A percentile compares a stretch with the other conserved stretches of the same genome.
Evolutionary conservation across 2,888 invertebrate genomes (phyloP).

Genomic region (Glyphotaelius pellucidus): DNA sequence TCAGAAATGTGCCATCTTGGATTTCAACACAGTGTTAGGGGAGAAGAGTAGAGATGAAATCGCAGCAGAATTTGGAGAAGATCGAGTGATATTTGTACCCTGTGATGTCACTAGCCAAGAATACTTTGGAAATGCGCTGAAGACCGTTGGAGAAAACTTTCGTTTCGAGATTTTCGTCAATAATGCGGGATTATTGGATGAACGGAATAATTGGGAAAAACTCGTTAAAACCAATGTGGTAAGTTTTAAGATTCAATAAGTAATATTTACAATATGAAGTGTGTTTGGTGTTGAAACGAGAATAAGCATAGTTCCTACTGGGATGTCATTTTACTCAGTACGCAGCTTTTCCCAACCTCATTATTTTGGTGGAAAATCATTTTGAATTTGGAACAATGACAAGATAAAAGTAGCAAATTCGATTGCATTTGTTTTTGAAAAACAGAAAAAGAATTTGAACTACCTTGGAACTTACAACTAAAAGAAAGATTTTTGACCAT

Average conservation of each 20-base stretch:
- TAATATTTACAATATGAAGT: no score
- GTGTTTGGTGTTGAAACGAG: no score
- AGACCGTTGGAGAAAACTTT: slow-evolving; percentile 69
- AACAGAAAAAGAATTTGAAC: no score
- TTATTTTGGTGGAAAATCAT: no score
- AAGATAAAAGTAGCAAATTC: no score
- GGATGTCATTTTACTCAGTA: no score
- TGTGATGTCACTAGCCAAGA: slow-evolving; percentile 74
- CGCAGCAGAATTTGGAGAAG: slow-evolving; percentile 71
- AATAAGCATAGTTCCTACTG: no score
- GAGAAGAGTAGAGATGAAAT: slow-evolving; percentile 71
- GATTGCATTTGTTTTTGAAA: no score
- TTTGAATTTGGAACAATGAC: no score
- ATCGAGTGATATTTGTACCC: slow-evolving; percentile 73
- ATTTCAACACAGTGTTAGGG: slow-evolving; percentile 68
- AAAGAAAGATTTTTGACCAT: no score
- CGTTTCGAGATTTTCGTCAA: slow-evolving; percentile 73
- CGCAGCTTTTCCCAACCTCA: no score
- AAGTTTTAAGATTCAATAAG: slow-evolving; percentile 55
- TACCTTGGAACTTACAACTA: no score
- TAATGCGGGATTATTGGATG: slow-evolving; percentile 72
- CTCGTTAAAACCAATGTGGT: slow-evolving; percentile 71
- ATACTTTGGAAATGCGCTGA: slow-evolving; percentile 73
- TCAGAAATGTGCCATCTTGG: slow-evolving; percentile 68
- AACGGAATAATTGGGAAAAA: slow-evolving; percentile 69